These are phyloP conservation scores for Nesidiocoris tenuis DNA, from an alignment of 2,888 invertebrate genomes.

Conservation along the genomic window DNA sequence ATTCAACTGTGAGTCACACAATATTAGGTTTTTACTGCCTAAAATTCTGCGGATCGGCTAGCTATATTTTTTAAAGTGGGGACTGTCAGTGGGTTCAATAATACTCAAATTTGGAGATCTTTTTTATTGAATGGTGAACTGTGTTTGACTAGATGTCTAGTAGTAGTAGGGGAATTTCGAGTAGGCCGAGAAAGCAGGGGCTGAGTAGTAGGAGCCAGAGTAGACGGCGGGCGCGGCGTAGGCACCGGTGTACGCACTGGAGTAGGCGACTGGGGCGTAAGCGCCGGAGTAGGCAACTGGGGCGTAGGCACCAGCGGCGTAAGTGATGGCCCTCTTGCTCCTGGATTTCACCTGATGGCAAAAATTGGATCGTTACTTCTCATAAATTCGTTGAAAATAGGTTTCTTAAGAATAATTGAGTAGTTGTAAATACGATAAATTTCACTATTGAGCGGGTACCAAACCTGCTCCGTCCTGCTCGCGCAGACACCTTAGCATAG, in stretches of 20 bases:
- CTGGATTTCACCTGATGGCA: constrained; percentile 35
- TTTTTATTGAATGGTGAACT: constrained; percentile 11
- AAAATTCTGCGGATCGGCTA: no score
- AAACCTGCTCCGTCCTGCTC: no score
- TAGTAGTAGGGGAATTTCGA: constrained; percentile 25
- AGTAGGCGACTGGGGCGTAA: constrained; percentile 41
- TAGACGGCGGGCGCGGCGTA: constrained; percentile 35
- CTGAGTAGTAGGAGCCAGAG: constrained; percentile 44
- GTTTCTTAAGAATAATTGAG: no score
- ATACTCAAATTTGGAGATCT: constrained; percentile 24
- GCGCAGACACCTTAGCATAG: no score
- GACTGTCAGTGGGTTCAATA: no score
- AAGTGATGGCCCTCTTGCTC: constrained; percentile 36
- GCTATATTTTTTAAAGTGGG: no score
- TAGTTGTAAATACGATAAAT: no score
- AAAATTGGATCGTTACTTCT: background rate
- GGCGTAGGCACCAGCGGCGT: constrained; percentile 48
- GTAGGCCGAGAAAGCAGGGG: constrained; percentile 29
- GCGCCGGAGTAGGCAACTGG: constrained; percentile 45
- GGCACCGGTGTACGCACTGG: constrained; percentile 31
- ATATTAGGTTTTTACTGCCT: no score
- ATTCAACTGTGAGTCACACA: no score
- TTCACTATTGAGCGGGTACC: no score
- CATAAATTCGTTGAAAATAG: no score
- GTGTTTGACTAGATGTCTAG: constrained; percentile 29